These are phyloP conservation scores for Eumerus sabulonum DNA, from an alignment of 2,888 invertebrate genomes.

Conservation along the genomic window DNA sequence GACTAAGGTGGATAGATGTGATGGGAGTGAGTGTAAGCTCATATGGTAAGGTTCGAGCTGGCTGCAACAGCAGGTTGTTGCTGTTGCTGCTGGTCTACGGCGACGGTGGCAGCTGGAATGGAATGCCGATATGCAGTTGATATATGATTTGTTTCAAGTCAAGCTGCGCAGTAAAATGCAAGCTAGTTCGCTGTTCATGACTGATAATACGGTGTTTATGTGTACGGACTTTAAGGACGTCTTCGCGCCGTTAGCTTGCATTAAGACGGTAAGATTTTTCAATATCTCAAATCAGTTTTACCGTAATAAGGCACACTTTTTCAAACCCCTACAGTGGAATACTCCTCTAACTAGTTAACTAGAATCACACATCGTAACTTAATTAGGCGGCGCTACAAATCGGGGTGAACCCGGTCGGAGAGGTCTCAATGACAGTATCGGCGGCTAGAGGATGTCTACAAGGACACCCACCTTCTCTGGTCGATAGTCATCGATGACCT, in stretches of 20 bases:
- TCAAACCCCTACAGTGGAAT: no score
- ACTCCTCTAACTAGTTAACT: no score
- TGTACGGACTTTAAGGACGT: conserved; percentile 58
- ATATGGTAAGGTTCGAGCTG: conserved; percentile 2
- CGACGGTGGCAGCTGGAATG: conserved; percentile 56
- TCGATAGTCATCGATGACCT: no score
- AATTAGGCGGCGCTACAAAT: no score
- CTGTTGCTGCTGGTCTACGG: conserved; percentile 3
- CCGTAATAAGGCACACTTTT: no score
- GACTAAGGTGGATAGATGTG: conserved; percentile 65
- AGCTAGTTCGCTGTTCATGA: conserved; percentile 57
- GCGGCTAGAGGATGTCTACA: no score
- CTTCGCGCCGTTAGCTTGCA: conserved; percentile 51
- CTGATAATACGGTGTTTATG: conserved; percentile 56
- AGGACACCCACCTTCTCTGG: no score
- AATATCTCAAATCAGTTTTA: no score
- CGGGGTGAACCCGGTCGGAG: no score
- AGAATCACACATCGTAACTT: no score
- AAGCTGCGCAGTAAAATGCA: conserved; percentile 64
- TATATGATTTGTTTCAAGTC: conserved; percentile 63
- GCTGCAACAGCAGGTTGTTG: conserved; percentile 36
- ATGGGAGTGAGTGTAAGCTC: conserved; percentile 34
- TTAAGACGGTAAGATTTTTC: no score
- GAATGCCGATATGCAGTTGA: conserved; percentile 67
- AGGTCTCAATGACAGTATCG: no score